phyloP scores from a whole-genome alignment of 2,888 invertebrate species.

The Erpobdella octoculata region DNA sequence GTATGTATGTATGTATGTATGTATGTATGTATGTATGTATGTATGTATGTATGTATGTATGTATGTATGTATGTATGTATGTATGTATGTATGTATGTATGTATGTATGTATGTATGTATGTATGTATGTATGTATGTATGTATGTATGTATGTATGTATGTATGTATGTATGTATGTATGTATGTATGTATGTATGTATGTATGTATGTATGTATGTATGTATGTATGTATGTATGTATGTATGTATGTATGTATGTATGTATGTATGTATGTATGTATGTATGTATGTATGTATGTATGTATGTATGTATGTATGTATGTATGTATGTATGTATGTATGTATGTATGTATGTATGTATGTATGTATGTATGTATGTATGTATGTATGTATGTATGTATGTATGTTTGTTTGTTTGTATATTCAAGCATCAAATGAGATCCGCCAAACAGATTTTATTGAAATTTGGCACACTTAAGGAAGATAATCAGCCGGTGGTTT shows the following conservation, averaged over 20 bases:
- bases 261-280: not conserved
- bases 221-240: not conserved
- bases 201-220: not conserved
- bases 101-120: not conserved
- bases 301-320: not conserved
- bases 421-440: too few relatives aligned
- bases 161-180: not conserved
- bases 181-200: not conserved
- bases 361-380: too few relatives aligned
- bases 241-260: not conserved
- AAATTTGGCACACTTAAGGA: too few relatives aligned
- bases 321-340: too few relatives aligned
- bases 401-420: too few relatives aligned
- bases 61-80: not conserved
- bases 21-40: not conserved
- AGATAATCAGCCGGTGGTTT: too few relatives aligned
- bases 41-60: not conserved
- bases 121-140: not conserved
- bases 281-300: conserved; percentile 1
- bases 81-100: not conserved
- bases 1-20: not conserved
- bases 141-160: not conserved
- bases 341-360: too few relatives aligned
- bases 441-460: too few relatives aligned
- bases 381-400: too few relatives aligned